A percentile compares a stretch with the other conserved stretches of the same genome.
phyloP scores from a whole-genome alignment of 2,797 vertebrate species.

The Urocyon cinereoargenteus region DNA sequence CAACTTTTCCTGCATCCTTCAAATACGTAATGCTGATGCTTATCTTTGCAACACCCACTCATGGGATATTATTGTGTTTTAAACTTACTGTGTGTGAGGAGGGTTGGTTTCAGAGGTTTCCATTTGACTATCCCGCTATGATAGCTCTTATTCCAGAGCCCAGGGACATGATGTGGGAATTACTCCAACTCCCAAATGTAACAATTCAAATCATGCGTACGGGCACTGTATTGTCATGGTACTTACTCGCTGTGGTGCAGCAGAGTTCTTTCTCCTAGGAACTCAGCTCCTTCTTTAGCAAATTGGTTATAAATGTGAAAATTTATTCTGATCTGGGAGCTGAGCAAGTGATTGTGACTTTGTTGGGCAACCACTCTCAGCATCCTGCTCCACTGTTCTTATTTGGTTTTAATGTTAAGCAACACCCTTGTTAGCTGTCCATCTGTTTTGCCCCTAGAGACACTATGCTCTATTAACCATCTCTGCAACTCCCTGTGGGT shows the following conservation, averaged over 20 bases:
- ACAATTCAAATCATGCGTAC: neutral
- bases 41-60: neutral
- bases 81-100: neutral
- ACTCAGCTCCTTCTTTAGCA: neutral
- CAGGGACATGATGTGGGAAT: neutral
- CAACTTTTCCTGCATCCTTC: neutral
- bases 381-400: neutral
- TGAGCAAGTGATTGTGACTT: neutral
- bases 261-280: neutral
- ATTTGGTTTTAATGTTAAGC: slow-evolving; percentile 28
- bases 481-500: neutral
- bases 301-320: neutral
- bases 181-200: neutral
- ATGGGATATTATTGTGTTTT: neutral
- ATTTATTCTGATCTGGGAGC: neutral
- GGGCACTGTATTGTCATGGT: neutral
- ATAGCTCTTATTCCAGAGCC: neutral
- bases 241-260: neutral
- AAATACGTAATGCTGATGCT: neutral
- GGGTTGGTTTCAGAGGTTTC: neutral
- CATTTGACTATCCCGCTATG: neutral
- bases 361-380: neutral
- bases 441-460: neutral
- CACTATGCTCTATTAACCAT: slow-evolving; percentile 16
- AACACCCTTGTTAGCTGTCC: neutral